Evolutionary conservation across 2,888 invertebrate genomes (phyloP).

Genomic region (Dynastes hyllus): DNA sequence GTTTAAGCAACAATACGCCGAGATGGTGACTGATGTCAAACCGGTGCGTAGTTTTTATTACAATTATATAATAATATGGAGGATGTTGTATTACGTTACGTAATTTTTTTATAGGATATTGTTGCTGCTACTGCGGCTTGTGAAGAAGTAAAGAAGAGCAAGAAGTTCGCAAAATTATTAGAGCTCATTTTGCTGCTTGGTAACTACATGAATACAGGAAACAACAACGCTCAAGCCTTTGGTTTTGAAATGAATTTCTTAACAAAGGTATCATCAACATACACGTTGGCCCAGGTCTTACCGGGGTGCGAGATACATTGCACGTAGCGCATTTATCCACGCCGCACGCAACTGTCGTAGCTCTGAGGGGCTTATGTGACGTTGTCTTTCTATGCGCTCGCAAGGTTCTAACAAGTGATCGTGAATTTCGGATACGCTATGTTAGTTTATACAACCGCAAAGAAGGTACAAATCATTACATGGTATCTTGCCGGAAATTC

Average conservation of each 20-base stretch:
- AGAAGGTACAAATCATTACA: no score
- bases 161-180: constrained; percentile 91
- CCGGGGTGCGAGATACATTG: no score
- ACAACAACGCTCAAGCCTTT: constrained; percentile 93
- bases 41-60: constrained; percentile 78
- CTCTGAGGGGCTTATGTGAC: no score
- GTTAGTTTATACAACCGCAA: no score
- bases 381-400: no score
- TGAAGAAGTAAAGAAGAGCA: constrained; percentile 91
- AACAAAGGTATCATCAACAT: constrained; percentile 82
- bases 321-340: no score
- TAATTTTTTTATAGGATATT: constrained; percentile 79
- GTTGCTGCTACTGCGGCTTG: constrained; percentile 97
- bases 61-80: background rate
- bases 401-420: no score
- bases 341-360: no score
- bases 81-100: background rate
- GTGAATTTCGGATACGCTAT: no score
- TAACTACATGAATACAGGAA: constrained; percentile 97
- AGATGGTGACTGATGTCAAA: constrained; percentile 90
- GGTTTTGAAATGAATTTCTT: constrained; percentile 98
- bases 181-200: constrained; percentile 93
- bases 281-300: no score
- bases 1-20: constrained; percentile 90
- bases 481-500: no score